Conservation (phyloP, 2,113 vertebrate species). For the Actenoides hombroni region DNA sequence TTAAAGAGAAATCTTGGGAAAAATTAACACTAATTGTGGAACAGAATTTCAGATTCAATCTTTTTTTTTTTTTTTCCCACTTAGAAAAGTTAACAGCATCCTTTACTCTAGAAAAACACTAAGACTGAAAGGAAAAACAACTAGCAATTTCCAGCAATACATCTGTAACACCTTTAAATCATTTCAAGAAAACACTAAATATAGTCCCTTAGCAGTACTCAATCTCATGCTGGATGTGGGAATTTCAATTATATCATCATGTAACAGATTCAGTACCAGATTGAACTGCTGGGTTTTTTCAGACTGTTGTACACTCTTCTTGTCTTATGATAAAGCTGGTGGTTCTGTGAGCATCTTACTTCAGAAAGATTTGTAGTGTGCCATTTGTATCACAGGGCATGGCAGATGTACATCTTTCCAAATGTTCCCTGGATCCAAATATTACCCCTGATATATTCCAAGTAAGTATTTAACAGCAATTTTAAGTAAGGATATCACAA, state of each 20-base stretch:
- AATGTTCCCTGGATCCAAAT: background rate
- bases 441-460: background rate
- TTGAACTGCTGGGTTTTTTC: background rate
- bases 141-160: background rate
- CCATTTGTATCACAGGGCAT: background rate
- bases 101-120: background rate
- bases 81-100: background rate
- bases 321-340: background rate
- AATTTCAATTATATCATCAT: background rate
- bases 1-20: background rate
- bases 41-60: background rate
- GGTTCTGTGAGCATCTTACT: background rate
- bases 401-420: background rate
- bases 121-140: background rate
- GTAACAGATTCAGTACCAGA: background rate
- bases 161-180: background rate
- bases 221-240: background rate
- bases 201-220: background rate
- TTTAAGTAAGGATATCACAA: background rate
- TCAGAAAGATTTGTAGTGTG: background rate
- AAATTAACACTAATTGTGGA: background rate
- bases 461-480: background rate
- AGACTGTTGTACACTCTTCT: background rate
- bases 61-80: background rate
- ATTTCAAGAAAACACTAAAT: background rate